Base-by-base conservation (phyloP, 2,888 invertebrate species). In the Neelides folsomi region DNA sequence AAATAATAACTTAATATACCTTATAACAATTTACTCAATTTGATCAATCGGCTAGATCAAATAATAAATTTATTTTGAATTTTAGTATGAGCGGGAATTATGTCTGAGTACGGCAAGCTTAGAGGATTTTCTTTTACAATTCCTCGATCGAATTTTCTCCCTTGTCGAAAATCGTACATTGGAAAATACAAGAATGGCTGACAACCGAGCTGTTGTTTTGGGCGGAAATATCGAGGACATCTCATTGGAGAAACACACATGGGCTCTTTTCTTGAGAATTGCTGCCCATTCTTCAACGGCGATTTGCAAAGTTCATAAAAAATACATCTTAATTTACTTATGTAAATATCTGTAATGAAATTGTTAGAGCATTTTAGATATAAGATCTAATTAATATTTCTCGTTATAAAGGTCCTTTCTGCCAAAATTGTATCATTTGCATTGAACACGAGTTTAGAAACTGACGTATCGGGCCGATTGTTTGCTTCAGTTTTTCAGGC, bases 81-180 rank as follows among this genome's bases (percentile, higher is more conserved):
- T 66, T 15, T 62, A 77, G 73, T 81, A 83, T 54, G 90, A 92
- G 66, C 68, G 67, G 54, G 75, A 77, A 56, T 64, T 77, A 7
- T 89, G 89, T 69, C 82, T 83, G 59, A 81, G 83, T 1, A 86
- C 89, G 0, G 86, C 87, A 1, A 81, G 82, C 62, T 81, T 92
- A 64, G 90, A 93, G 71, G 88, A 90, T 68, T 92, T 93, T 67
- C 80, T 92, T 1, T 71, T 88, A 2, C 82, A 88, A 66, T 85
- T 88, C 66, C 72, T 93, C 62, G 89, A 90, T 66, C 79, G 82
- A 66, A 73, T 83, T 55, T 82, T 83, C 66, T 69, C 73, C 1
- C 76, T 84, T 56, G 79, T 85, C 38, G 83, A 85, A 62, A 81
- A 80, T 1, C 80, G 80, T 63, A 76, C 80, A 0, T 70, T 80